These are phyloP conservation scores for Sinonovacula constricta DNA, from an alignment of 1,140 invertebrate genomes.

Conservation along the genomic window DNA sequence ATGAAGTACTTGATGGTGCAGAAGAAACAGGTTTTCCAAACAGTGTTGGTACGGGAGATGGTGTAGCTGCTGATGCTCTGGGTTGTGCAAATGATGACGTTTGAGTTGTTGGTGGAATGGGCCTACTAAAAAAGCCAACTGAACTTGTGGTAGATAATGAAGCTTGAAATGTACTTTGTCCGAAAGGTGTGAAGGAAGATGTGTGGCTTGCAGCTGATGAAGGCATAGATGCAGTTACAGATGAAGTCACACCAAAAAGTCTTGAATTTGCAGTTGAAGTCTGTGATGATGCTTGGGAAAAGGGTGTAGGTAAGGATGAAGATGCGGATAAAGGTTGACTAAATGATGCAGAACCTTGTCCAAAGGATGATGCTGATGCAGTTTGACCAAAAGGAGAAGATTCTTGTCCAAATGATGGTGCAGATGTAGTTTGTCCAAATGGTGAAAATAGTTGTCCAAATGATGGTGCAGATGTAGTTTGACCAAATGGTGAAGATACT, in stretches of 20 bases:
- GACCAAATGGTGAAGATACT: neutral
- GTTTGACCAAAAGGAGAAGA: slow-evolving; percentile 3
- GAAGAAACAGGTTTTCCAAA: neutral
- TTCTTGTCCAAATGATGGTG: slow-evolving; percentile 10
- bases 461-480: no score
- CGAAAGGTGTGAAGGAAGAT: neutral
- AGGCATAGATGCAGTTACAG: no score
- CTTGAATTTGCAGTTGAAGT: neutral
- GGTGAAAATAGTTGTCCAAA: no score
- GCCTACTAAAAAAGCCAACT: neutral
- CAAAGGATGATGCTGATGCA: neutral
- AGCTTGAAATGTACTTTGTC: neutral
- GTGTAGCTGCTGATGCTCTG: neutral
- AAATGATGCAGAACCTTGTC: neutral
- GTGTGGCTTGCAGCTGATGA: neutral
- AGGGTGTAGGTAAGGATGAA: neutral
- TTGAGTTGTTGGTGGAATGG: neutral
- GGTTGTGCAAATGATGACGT: neutral
- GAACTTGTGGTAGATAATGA: neutral
- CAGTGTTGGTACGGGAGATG: neutral
- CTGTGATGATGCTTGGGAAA: no score
- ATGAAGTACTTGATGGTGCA: neutral
- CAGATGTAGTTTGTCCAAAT: no score
- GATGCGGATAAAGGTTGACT: neutral
- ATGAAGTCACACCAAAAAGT: no score